Evolutionary conservation across 1,140 invertebrate genomes (phyloP), one percentile per base, ranked within the genome.

Genomic region (Papilio machaon): DNA sequence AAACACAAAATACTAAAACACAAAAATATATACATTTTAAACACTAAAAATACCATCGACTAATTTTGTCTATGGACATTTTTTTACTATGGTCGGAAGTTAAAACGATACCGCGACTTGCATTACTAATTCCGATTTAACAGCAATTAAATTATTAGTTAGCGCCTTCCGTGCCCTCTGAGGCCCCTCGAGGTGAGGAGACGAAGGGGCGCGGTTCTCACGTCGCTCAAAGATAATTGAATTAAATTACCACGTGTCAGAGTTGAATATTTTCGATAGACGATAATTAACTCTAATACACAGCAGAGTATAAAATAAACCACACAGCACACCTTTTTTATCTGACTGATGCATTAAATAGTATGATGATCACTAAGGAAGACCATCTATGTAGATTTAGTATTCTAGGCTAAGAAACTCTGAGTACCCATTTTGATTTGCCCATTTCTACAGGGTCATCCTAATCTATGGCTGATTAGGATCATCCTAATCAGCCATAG

Each of bases 81-180:
- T 82, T 83, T 81, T 74, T 49, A 77, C 76, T 74, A 82, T 60
- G 54, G 46, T 19, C 73, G 64, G 82, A 79, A 79, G 77, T 81
- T 74, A 43, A 83, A 60, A 11, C 49, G 79, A 58, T 81, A 23
- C 79, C 81, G 82, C 82, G 80, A 35, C 73, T 81, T 81, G 84
- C 77, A 79, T 85, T 82, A 87, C 86, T 81, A 89, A 89, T 88
- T 81, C 81, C 82, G 85, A 89, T 89, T 88, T 85, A 79, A 38
- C 85, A 82, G 84, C 84, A 83, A 88, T 89, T 86, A 88, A 85
- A 85, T 84, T 85, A 89, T 89, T 89, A 87, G 82, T 87, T 82
- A 86, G 70, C 83, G 81, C 77, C 73, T 70, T 80, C 77, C 2
- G 70, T 82, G 81, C 77, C 73, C 58, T 80, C 77, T 0, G 76